These are phyloP conservation scores for Zaprionus ornatus DNA, from an alignment of 1,140 invertebrate species.

Conservation along the genomic window DNA sequence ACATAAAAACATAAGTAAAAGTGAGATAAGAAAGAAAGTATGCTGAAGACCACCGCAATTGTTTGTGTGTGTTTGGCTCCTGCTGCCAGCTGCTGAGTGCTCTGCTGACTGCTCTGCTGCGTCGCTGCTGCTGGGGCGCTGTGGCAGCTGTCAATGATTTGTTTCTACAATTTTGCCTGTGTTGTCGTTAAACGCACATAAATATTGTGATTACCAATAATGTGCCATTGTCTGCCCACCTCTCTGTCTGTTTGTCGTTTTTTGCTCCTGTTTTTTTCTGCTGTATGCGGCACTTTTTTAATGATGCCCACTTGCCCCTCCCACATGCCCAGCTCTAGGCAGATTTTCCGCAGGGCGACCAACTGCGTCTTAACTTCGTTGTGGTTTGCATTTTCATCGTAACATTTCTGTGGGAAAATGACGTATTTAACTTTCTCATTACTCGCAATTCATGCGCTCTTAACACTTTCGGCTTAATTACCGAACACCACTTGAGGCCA, in stretches of 20 bases:
- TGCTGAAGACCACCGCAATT: conserved; percentile 56
- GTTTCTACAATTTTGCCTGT: conserved; percentile 71
- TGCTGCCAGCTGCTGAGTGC: background rate
- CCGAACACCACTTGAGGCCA: conserved; percentile 54
- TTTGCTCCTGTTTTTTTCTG: conserved; percentile 2
- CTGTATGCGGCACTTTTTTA: conserved; percentile 58
- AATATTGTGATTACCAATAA: conserved; percentile 78
- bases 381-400: conserved; percentile 10
- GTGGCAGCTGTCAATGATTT: conserved; percentile 77
- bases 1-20: conserved; percentile 19
- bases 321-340: conserved; percentile 38
- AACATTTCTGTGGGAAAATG: background rate
- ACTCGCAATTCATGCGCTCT: conserved; percentile 45
- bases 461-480: conserved; percentile 55
- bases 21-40: conserved; percentile 28
- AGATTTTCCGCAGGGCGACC: conserved; percentile 32
- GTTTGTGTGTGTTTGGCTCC: conserved; percentile 20
- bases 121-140: background rate
- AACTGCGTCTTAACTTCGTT: conserved; percentile 1
- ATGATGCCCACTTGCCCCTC: conserved; percentile 28
- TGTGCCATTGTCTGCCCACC: conserved; percentile 50
- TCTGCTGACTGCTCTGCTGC: background rate
- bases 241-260: conserved; percentile 9
- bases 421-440: conserved; percentile 38
- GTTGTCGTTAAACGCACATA: conserved; percentile 77